A percentile compares a stretch with the other conserved stretches of the same genome.
Evolutionary conservation across 1,140 invertebrate species (phyloP).

Genomic region (Pogonomyrmex barbatus): DNA sequence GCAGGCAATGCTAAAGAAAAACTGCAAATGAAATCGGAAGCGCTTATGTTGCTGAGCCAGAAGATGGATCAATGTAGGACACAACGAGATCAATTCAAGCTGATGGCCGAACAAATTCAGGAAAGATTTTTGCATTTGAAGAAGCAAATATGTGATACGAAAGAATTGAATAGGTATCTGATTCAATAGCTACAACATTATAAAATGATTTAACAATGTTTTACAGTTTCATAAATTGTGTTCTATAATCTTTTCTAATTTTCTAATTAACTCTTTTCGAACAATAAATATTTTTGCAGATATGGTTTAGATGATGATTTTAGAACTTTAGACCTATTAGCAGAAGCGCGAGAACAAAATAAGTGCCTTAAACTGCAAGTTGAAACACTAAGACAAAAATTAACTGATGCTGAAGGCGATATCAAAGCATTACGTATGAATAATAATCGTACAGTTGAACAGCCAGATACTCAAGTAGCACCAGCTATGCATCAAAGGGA

Average conservation of each 20-base stretch:
- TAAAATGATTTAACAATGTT: too few relatives aligned
- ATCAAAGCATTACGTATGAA: conserved; percentile 88
- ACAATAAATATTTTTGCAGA: conserved; percentile 63
- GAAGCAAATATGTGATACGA: conserved; percentile 79
- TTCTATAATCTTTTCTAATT: not conserved
- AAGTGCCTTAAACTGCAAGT: conserved; percentile 90
- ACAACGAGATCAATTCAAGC: conserved; percentile 93
- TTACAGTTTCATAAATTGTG: not conserved
- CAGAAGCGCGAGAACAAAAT: conserved; percentile 89
- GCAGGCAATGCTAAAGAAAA: conserved; percentile 87
- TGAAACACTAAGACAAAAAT: conserved; percentile 90
- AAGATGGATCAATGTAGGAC: conserved; percentile 92
- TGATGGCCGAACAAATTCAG: conserved; percentile 93
- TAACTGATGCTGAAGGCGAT: conserved; percentile 91
- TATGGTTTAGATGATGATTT: conserved; percentile 73
- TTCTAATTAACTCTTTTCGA: conserved; percentile 14
- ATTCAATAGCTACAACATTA: not conserved
- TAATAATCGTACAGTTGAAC: conserved; percentile 79
- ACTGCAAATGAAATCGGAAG: conserved; percentile 93
- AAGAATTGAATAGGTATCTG: conserved; percentile 73
- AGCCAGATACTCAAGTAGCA: conserved; percentile 74
- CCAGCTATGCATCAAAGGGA: conserved; percentile 88
- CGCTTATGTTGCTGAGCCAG: conserved; percentile 91
- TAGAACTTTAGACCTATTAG: conserved; percentile 83
- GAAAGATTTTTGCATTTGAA: conserved; percentile 88